Evolutionary conservation across 2,888 invertebrate genomes (phyloP), one percentile per base, ranked within the genome.

Genomic region (Brenthis hecate): DNA sequence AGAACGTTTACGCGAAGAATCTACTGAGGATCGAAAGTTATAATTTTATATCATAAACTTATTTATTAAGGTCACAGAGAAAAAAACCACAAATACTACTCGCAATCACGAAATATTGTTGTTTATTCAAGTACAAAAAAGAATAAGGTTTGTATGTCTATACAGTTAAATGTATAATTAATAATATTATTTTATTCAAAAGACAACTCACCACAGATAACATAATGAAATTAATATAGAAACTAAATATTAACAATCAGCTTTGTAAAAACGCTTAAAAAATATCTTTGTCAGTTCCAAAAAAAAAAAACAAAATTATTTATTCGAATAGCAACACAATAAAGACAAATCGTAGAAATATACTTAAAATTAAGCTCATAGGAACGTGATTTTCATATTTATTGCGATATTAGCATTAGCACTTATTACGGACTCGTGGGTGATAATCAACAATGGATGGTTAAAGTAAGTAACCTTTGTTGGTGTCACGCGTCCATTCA

Each of bases 1-100:
- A 87, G 85, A 84, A 87, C 81, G 80, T 81, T 81, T 80, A 74
- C 77, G 80, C 80, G 81, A 84, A 76, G 81, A 78, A 80, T 81
- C 81, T 77, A 84, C 83, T 80, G 79, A 85, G 83, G 79, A 84
- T 81, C 85, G 80, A 86, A 88, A 88, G 86, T 72, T 71, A 66
- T 65, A 69, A 72, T 72, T 66, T 66, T 66, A 68, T 61, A 58
- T 32, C 66, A 66, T 54, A 51, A 66, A 68, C 55, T 16, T 48
- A 57, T 60, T 65, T 62, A 65, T 19, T 65, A 69, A 54, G 28
- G 47, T 69, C 61, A 56, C 36, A 63, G 36, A n/a, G 28, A 28
- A 28, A 28, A 63, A 54, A 43, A 53, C 62, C 51, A 43, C 60
- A 32, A 60, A 13, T 60, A 60, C 32, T 28, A 60, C n/a, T 36